Evolutionary conservation across 1,140 invertebrate species (phyloP), one percentile per base, ranked within the genome.

Genomic region (Caenorhabditis latens): DNA sequence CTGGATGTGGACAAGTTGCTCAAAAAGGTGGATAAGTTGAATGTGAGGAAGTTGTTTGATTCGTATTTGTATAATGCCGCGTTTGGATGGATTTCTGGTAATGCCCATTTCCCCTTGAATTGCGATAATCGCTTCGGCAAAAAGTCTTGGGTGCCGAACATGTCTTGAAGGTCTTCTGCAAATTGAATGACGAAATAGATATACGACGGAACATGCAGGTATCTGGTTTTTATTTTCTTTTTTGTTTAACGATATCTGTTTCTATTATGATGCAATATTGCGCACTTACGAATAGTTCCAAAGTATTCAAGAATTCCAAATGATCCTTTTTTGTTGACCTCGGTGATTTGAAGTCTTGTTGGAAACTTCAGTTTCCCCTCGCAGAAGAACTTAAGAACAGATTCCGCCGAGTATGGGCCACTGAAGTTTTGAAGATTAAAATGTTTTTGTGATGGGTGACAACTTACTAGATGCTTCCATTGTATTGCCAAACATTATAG

Each of bases 401-500:
- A n/a, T 16, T 79, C 46, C 3, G 46, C 71, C 21, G 16, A n/a
- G 24, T 79, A 79, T 50, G 71, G 71, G 8, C 71, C 71, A 24
- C 71, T 79, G n/a, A 50, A 79, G 46, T 6, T 40, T 65, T 16
- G 1, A 71, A 46, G 1, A 46, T 7, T 40, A 32, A 32, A 63
- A 63, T 21, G 6, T 63, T 9, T 63, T 32, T 32, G 8, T 11
- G 32, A 7, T 11, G 32, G 13, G 16, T 53, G 7, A 32, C 19
- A 63, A 79, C 71, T 79, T 24, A 79, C 71, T 79, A 79, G 14
- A 53, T 79, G n/a, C 71, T 50, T 13, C 71, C 71, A 42, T 79
- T 79, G n/a, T 50, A 50, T 13, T 79, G 71, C 71, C 71, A 79
- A 9, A 79, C 46, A 24, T 50, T 21, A n/a, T 79, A 79, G n/a